Conservation (phyloP, 2,888 invertebrate genomes). For the Oscheius sp. region DNA sequence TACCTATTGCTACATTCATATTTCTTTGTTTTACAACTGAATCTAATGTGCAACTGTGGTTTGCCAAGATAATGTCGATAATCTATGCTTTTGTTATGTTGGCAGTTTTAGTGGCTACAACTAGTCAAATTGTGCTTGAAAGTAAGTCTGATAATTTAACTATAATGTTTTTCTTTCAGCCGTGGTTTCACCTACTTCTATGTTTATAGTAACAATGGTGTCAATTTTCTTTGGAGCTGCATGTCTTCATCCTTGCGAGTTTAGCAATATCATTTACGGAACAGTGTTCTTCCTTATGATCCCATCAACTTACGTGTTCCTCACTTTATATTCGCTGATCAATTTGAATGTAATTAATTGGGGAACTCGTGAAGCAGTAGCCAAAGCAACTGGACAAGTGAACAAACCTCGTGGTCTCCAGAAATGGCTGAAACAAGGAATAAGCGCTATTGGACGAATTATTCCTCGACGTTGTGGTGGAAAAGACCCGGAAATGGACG, state of each 20-base stretch:
- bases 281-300: constrained; percentile 88
- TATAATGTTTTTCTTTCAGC: constrained; percentile 73
- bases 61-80: constrained; percentile 82
- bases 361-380: constrained; percentile 87
- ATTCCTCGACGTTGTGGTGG: constrained; percentile 39
- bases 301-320: constrained; percentile 92
- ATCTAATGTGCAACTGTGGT: constrained; percentile 66
- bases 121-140: constrained; percentile 69
- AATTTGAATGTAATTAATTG: constrained; percentile 93
- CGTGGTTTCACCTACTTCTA: constrained; percentile 84
- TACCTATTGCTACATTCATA: constrained; percentile 67
- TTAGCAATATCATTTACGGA: constrained; percentile 72
- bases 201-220: constrained; percentile 85
- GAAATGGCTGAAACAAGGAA: constrained; percentile 24
- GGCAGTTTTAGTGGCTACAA: constrained; percentile 81
- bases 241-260: constrained; percentile 81
- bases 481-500: constrained; percentile 40
- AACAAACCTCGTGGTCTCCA: constrained; percentile 40
- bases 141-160: constrained; percentile 49
- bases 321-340: constrained; percentile 90
- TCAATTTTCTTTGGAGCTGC: constrained; percentile 78
- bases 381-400: constrained; percentile 73
- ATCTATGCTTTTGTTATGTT: constrained; percentile 88
- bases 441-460: neutral
- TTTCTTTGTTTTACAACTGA: constrained; percentile 69